A percentile compares a stretch with the other conserved stretches of the same genome.
These are phyloP conservation scores for Leptinotarsa texana DNA, from an alignment of 1,140 invertebrate genomes.

Conservation along the genomic window DNA sequence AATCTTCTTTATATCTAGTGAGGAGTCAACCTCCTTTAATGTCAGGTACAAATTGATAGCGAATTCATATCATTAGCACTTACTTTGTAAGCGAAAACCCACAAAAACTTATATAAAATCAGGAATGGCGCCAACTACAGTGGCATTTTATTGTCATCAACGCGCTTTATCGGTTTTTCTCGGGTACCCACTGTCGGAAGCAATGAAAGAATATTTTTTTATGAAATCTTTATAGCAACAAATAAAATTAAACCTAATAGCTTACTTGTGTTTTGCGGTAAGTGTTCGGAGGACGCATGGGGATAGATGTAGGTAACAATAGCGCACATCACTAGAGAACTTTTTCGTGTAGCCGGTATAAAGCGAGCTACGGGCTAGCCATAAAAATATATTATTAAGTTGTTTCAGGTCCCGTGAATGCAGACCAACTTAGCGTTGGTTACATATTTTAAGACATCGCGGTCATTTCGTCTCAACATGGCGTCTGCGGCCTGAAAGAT, in stretches of 20 bases:
- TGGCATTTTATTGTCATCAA: conserved; percentile 16
- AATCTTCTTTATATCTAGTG: too few relatives aligned
- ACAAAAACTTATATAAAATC: conserved; percentile 4
- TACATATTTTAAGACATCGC: conserved; percentile 41
- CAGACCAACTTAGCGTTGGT: conserved; percentile 40
- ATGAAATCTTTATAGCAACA: conserved; percentile 32
- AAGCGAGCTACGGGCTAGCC: neutral
- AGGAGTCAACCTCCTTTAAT: too few relatives aligned
- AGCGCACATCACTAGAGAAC: conserved; percentile 26
- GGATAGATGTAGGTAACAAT: neutral
- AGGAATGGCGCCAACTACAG: conserved; percentile 15
- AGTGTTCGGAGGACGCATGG: conserved; percentile 17
- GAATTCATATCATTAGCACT: neutral
- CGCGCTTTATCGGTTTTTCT: conserved; percentile 26
- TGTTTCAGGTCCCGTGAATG: conserved; percentile 36
- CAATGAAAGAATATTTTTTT: conserved; percentile 32
- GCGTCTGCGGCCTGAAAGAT: conserved; percentile 26
- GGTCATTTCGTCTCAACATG: conserved; percentile 32
- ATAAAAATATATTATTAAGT: conserved; percentile 40
- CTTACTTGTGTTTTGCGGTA: conserved; percentile 33
- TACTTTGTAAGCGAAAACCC: neutral
- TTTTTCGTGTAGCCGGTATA: neutral
- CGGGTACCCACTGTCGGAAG: conserved; percentile 15
- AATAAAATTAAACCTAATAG: conserved; percentile 33
- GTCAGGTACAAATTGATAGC: too few relatives aligned